Conservation (phyloP, 2,113 vertebrate genomes). For the Ginglymostoma cirratum region DNA sequence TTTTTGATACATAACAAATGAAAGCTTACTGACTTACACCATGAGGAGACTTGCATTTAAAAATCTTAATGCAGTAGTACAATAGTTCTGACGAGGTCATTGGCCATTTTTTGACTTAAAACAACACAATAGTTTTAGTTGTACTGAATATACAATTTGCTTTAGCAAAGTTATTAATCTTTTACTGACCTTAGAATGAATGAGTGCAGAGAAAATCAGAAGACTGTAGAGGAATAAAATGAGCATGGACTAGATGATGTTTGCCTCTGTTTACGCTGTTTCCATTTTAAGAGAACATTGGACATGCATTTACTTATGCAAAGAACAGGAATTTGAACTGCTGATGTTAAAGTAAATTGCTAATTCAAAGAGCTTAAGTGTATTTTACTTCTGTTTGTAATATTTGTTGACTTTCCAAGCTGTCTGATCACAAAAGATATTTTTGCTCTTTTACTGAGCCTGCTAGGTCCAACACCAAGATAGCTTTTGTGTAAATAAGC, state of each 20-base stretch:
- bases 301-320: not conserved
- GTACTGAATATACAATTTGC: not conserved
- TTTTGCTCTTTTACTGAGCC: conserved; percentile 36
- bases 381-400: conserved; percentile 31
- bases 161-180: not conserved
- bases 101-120: not conserved
- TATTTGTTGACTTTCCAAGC: conserved; percentile 35
- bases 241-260: not conserved
- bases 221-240: not conserved
- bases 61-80: not conserved
- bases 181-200: not conserved
- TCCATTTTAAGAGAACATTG: conserved; percentile 14
- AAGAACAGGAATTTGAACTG: not conserved
- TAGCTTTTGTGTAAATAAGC: conserved; percentile 35
- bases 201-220: not conserved
- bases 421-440: conserved; percentile 31
- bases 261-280: not conserved
- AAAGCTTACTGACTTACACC: not conserved
- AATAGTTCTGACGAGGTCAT: not conserved
- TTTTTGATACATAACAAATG: not conserved
- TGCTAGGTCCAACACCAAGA: conserved; percentile 19
- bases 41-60: not conserved
- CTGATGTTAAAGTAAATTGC: conserved; percentile 1
- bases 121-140: conserved; percentile 3
- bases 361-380: conserved; percentile 27